Conservation (phyloP, 2,888 invertebrate genomes). For the Ellobium chinense region DNA sequence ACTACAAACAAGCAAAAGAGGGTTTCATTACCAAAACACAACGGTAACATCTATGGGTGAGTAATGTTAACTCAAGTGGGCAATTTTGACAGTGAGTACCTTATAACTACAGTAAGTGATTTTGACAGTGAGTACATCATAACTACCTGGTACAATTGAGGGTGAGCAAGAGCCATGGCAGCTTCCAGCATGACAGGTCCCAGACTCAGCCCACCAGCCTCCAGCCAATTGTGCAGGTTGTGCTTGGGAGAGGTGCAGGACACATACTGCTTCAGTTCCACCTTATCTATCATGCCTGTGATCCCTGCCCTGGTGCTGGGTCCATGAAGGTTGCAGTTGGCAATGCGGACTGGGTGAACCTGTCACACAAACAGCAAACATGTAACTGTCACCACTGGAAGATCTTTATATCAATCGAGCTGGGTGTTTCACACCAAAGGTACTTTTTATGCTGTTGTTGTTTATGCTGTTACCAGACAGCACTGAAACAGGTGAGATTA, state of each 20-base stretch:
- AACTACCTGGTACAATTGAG: constrained; percentile 64
- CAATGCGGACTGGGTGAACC: constrained; percentile 91
- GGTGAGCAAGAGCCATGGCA: constrained; percentile 83
- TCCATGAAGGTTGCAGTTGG: constrained; percentile 97
- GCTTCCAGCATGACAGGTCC: constrained; percentile 95
- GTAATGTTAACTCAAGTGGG: no score
- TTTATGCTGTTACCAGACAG: no score
- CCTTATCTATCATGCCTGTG: constrained; percentile 89
- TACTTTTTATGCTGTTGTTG: no score
- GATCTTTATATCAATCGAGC: no score
- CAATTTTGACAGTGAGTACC: no score
- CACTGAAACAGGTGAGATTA: no score
- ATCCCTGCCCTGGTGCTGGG: constrained; percentile 93
- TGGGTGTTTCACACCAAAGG: no score
- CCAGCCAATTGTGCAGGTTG: constrained; percentile 85
- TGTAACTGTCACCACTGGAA: background rate
- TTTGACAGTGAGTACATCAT: no score
- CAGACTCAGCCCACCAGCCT: constrained; percentile 92
- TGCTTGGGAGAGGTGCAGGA: constrained; percentile 79
- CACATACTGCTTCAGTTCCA: constrained; percentile 85
- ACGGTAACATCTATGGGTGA: no score
- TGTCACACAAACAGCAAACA: constrained; percentile 60
- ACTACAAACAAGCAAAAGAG: no score
- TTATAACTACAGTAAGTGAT: no score
- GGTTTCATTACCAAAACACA: no score